These are phyloP conservation scores for Otolemur crassicaudatus DNA, from an alignment of 2,797 vertebrate species.

Conservation along the genomic window DNA sequence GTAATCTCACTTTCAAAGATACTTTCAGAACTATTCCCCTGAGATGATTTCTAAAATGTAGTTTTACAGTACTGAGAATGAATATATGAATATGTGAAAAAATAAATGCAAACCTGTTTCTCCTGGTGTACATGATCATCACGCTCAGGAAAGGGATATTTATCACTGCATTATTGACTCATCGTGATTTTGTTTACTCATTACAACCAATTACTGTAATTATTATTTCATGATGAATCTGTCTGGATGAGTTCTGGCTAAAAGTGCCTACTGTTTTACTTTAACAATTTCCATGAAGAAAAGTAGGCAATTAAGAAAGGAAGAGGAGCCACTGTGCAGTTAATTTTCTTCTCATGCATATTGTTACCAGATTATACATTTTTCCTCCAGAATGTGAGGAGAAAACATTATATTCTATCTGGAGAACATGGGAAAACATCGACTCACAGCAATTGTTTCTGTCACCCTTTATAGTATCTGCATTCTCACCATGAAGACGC, in stretches of 20 bases:
- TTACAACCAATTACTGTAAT: neutral
- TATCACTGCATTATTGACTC: neutral
- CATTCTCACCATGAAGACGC: neutral
- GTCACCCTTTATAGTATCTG: neutral
- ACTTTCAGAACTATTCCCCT: neutral
- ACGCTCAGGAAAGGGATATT: neutral
- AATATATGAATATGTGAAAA: neutral
- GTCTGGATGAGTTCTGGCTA: neutral
- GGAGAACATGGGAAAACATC: neutral
- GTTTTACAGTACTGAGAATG: neutral
- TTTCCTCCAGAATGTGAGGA: neutral
- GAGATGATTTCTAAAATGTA: slow-evolving; percentile 4
- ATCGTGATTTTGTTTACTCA: neutral
- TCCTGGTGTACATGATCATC: neutral
- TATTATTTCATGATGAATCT: slow-evolving; percentile 27
- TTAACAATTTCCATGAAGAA: neutral
- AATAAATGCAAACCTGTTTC: neutral
- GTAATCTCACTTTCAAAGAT: neutral
- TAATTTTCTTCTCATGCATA: neutral
- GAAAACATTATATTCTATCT: neutral
- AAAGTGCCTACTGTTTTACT: neutral
- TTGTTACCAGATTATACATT: neutral
- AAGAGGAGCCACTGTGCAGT: neutral
- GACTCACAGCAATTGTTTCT: neutral
- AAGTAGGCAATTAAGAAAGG: neutral